Base-by-base conservation (phyloP, 1,140 invertebrate genomes). In the Scaptomyza pallida region DNA sequence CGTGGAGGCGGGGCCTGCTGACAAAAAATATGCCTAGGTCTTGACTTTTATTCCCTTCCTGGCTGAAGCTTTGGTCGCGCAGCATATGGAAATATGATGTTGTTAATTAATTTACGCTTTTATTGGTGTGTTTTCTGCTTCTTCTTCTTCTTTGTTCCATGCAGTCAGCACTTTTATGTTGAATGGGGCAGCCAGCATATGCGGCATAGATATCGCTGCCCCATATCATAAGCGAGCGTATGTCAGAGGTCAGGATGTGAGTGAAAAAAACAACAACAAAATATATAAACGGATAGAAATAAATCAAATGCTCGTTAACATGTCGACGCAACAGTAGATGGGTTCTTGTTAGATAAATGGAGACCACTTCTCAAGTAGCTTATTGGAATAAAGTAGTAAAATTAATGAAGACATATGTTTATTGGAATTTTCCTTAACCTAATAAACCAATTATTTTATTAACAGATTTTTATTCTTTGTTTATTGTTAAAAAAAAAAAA, bases 71-170 rank as follows among this genome's bases (percentile, higher is more conserved):
- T 8, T 30, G 8, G 26, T 9, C 26, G 37, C 26, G 71, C 9
- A 59, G 64, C 69, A 76, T 73, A 69, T 74, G 80, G 82, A 85
- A 78, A 88, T 70, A 70, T 67, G 78, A 88, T 89, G 78, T 78
- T 88, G 75, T 89, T 88, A 88, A 88, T 88, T 88, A 88, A 88
- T 88, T 88, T 88, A 88, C 56, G 78, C 82, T 70, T 82, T 78
- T 82, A 75, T 72, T 78, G 70, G 37, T 44, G 59, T 57, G 2
- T 30, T 68, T n/a, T n/a, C n/a, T n/a, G n/a, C 59, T 48, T 43
- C 52, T 61, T 70, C 8, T 9, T 8, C 8, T 2, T 8, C 0
- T 21, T 4, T 21, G 21, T 21, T 21, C n/a, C n/a, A 4, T 2
- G 63, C 69, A 78, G 52, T 70, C 68, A 63, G 73, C 81, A 73